These are phyloP conservation scores for Nomada fabriciana DNA, from an alignment of 2,888 invertebrate genomes.

Conservation along the genomic window DNA sequence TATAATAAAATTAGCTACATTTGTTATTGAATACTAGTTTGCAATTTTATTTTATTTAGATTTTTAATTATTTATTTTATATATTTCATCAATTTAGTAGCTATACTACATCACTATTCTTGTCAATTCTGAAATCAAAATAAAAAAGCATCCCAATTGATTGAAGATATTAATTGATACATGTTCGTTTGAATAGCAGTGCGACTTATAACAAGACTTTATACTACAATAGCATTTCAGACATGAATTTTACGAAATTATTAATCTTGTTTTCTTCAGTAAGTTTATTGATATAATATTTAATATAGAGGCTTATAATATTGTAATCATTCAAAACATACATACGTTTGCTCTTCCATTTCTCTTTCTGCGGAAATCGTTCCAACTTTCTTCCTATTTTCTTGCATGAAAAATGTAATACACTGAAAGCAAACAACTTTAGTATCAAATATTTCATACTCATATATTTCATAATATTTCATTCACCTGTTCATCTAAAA, in stretches of 20 bases:
- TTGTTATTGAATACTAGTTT: no score
- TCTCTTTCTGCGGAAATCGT: neutral
- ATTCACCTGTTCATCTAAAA: slow-evolving; percentile 85
- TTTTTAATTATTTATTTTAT: no score
- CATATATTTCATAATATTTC: no score
- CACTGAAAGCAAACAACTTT: slow-evolving; percentile 71
- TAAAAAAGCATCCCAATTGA: no score
- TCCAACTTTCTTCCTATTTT: slow-evolving; percentile 29
- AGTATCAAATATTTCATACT: slow-evolving; percentile 2
- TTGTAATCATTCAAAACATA: neutral
- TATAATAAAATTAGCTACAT: neutral
- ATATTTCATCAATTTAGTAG: neutral
- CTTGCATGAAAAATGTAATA: slow-evolving; percentile 73
- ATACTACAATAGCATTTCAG: neutral
- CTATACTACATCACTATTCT: no score
- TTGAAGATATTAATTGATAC: neutral
- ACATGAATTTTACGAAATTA: neutral
- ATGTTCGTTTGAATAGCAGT: neutral
- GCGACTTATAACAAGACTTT: neutral
- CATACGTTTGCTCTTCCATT: neutral
- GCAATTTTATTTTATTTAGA: no score
- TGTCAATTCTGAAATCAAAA: no score
- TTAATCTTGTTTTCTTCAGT: neutral
- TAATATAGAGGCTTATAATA: neutral
- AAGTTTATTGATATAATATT: neutral